A percentile compares a stretch with the other conserved stretches of the same genome.
Evolutionary conservation across 2,797 vertebrate species (phyloP).

Genomic region (Enteromius thamalakanensis): DNA sequence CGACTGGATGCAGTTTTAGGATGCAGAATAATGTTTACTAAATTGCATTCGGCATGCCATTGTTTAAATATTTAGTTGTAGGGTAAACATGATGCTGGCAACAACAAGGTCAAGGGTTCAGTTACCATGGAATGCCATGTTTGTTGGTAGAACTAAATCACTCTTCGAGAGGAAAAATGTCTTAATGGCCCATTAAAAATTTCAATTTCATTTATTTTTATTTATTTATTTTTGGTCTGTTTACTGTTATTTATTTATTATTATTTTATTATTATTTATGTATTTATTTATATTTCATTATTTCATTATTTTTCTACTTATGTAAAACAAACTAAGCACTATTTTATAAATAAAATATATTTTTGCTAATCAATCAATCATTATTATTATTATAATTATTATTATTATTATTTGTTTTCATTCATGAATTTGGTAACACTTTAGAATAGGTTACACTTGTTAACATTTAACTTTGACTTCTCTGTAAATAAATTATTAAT

Average conservation of each 20-base stretch:
- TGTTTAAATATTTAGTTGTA: conserved; percentile 63
- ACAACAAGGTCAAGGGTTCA: not conserved
- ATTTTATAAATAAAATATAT: not conserved
- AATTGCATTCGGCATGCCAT: conserved; percentile 77
- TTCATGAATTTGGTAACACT: no score
- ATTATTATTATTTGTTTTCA: not conserved
- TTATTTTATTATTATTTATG: no score
- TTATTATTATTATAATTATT: not conserved
- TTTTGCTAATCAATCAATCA: not conserved
- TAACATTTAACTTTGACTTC: no score
- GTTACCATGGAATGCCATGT: not conserved
- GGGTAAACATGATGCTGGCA: not conserved
- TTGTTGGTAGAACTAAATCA: not conserved
- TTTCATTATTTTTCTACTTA: not conserved
- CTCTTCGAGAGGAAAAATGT: not conserved
- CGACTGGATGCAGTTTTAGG: conserved; percentile 73
- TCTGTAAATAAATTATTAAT: no score
- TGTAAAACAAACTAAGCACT: no score
- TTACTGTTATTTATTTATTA: no score
- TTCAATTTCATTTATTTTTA: no score
- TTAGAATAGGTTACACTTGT: no score
- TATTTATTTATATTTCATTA: not conserved
- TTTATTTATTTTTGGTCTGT: no score
- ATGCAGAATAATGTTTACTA: conserved; percentile 81
- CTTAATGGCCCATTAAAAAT: not conserved